Evolutionary conservation across 2,888 invertebrate species (phyloP), one percentile per base, ranked within the genome.

Genomic region (Trypoxylon attenuatum): DNA sequence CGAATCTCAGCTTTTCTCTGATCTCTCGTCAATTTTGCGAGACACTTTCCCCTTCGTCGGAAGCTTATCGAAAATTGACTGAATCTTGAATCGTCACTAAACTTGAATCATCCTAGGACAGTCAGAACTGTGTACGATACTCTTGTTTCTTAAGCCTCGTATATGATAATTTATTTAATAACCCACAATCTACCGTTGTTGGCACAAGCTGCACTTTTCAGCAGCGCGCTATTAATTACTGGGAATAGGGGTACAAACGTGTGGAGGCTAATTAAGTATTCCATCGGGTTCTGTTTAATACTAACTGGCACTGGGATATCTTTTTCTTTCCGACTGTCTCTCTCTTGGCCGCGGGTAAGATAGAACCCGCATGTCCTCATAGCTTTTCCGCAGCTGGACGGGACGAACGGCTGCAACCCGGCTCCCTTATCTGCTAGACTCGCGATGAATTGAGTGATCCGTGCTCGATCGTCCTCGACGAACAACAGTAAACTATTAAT

Each of bases 361-460:
- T 81, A 81, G 69, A 64, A 73, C 81, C 81, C 81, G 81, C 81
- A 81, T 80, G 60, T 74, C 69, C 68, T 71, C 67, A 65, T 50
- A 53, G 57, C 69, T 60, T 78, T 73, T 71, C 74, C 73, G 80
- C 81, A 81, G 80, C 76, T 81, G 81, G 71, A 58, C 66, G n/a
- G n/a, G n/a, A n/a, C n/a, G n/a, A n/a, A n/a, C n/a, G n/a, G n/a
- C n/a, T n/a, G n/a, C n/a, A n/a, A n/a, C n/a, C n/a, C n/a, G n/a
- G n/a, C n/a, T n/a, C n/a, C n/a, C n/a, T n/a, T n/a, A n/a, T n/a
- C n/a, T n/a, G n/a, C n/a, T n/a, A n/a, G n/a, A n/a, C n/a, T n/a
- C n/a, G n/a, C n/a, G n/a, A n/a, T n/a, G n/a, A n/a, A n/a, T n/a
- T n/a, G n/a, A n/a, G n/a, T n/a, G n/a, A n/a, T n/a, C n/a, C n/a